A percentile compares a stretch with the other conserved stretches of the same genome.
Evolutionary conservation across 1,140 invertebrate genomes (phyloP).

Genomic region (Laupala kohalensis): DNA sequence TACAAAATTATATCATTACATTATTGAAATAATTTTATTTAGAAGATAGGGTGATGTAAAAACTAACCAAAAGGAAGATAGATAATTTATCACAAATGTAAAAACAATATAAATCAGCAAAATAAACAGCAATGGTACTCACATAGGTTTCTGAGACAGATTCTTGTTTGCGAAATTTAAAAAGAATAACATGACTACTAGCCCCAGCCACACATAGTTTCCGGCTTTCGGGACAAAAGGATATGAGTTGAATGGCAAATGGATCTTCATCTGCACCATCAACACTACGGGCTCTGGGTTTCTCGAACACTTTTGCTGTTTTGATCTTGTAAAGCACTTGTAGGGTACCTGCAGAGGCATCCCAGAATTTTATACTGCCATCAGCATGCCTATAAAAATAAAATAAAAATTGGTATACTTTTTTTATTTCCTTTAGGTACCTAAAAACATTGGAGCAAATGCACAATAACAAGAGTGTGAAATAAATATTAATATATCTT

Average conservation of each 20-base stretch:
- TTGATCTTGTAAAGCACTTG: conserved; percentile 96
- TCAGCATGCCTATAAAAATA: conserved; percentile 71
- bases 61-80: no score
- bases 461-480: no score
- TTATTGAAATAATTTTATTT: no score
- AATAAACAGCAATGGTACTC: conserved; percentile 25
- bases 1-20: no score
- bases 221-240: conserved; percentile 83
- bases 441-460: no score
- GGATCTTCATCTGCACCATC: conserved; percentile 64
- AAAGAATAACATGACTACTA: conserved; percentile 84
- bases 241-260: conserved; percentile 85
- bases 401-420: conserved; percentile 15
- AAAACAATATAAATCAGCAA: background rate
- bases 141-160: conserved; percentile 70
- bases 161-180: conserved; percentile 89
- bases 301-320: conserved; percentile 88
- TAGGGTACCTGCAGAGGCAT: conserved; percentile 82
- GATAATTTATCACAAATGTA: background rate
- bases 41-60: no score
- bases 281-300: conserved; percentile 34
- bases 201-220: conserved; percentile 80
- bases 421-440: no score
- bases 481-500: no score
- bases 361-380: conserved; percentile 95